Percentiles rank a stretch among this genome's conserved stretches.
Evolutionary conservation across 2,888 invertebrate genomes (phyloP).

Genomic region (Petrolisthes manimaculis): DNA sequence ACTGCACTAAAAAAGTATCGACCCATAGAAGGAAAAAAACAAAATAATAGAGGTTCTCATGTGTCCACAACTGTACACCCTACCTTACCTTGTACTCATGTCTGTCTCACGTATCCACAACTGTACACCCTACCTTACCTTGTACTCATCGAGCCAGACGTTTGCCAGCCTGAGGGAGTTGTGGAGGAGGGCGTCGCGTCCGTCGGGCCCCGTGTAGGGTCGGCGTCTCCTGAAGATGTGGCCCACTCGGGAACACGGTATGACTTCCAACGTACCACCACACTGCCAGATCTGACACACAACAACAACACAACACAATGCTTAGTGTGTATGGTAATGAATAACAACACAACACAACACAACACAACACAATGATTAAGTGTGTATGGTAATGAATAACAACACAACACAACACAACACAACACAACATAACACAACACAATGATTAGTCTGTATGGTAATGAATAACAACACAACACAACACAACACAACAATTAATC

Average conservation of each 20-base stretch:
- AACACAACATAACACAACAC: background rate
- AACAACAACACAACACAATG: background rate
- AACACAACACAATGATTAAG: no score
- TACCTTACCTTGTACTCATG: slow-evolving; percentile 82
- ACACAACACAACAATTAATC: no score
- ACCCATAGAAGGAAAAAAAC: no score
- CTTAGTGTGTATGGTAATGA: background rate
- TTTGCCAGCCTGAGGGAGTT: slow-evolving; percentile 93
- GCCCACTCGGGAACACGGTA: slow-evolving; percentile 96
- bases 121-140: slow-evolving; percentile 71
- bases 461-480: background rate
- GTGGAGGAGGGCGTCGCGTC: slow-evolving; percentile 87
- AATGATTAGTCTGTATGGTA: background rate
- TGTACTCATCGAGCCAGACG: slow-evolving; percentile 98
- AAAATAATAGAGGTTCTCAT: no score
- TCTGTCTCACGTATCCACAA: no score
- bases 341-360: no score
- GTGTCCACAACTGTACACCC: no score
- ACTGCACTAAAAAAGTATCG: no score
- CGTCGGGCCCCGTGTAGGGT: slow-evolving; percentile 85
- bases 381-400: no score
- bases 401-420: slow-evolving; percentile 75
- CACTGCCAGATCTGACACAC: slow-evolving; percentile 91
- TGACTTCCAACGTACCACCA: slow-evolving; percentile 89
- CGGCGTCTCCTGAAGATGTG: slow-evolving; percentile 95